Conservation (phyloP, 2,888 invertebrate species). For the Alsophila aescularia region DNA sequence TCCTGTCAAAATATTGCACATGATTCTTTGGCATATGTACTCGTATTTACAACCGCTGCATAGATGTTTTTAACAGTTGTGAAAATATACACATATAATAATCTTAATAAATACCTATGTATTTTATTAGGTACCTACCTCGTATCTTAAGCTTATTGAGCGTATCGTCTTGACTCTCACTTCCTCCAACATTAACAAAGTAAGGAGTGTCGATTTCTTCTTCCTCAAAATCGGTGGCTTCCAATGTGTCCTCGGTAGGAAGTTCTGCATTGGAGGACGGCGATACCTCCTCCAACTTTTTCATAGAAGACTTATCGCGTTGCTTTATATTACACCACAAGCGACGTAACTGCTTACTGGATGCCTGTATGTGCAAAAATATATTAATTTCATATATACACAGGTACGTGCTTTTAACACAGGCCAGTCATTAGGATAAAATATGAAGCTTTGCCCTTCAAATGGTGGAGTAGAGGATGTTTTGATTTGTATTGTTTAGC, state of each 20-base stretch:
- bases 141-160: not conserved
- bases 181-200: conserved; percentile 2
- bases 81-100: too few species aligned
- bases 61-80: too few species aligned
- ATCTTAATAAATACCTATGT: too few species aligned
- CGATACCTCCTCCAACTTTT: conserved; percentile 17
- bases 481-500: too few species aligned
- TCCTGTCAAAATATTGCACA: too few species aligned
- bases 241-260: not conserved
- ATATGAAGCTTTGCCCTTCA: too few species aligned
- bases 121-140: not conserved
- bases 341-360: conserved; percentile 30
- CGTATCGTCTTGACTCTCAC: not conserved
- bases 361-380: conserved; percentile 1
- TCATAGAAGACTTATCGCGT: conserved; percentile 26
- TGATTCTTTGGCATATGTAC: too few species aligned
- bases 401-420: too few species aligned
- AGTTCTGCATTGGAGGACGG: not conserved
- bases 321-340: conserved; percentile 36
- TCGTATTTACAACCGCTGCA: too few species aligned
- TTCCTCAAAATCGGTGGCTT: not conserved
- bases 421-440: too few species aligned
- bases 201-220: conserved; percentile 1
- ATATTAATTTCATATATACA: not conserved
- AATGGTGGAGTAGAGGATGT: too few species aligned